phyloP scores from a whole-genome alignment of 2,797 vertebrate genomes.

The Xiphorhynchus erythropygius region DNA sequence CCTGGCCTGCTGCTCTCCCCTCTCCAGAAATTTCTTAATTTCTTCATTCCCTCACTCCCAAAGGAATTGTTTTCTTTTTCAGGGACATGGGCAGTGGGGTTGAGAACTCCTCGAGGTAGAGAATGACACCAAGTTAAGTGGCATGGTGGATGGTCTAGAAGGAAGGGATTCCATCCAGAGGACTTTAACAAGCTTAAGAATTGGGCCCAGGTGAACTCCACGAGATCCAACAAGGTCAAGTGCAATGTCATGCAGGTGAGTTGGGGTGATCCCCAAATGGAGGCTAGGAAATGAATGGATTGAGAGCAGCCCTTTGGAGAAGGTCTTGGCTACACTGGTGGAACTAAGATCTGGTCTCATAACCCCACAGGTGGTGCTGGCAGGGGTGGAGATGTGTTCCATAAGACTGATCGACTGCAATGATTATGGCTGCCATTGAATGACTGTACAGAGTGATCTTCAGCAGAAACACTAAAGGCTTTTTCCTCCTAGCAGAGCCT shows the following conservation, averaged over 20 bases:
- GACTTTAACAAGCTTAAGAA: neutral
- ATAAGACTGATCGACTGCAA: neutral
- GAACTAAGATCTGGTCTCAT: neutral
- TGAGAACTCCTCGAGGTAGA: neutral
- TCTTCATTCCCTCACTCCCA: neutral
- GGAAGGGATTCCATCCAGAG: neutral
- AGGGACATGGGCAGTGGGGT: rapidly evolving
- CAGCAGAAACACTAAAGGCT: neutral
- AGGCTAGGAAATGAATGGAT: neutral
- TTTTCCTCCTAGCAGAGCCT: neutral
- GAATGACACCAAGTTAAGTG: neutral
- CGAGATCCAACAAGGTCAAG: neutral
- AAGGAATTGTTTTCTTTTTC: rapidly evolving
- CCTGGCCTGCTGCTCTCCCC: neutral
- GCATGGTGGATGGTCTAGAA: neutral
- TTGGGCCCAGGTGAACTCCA: rapidly evolving
- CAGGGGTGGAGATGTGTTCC: neutral
- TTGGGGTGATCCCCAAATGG: rapidly evolving
- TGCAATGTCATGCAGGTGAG: rapidly evolving
- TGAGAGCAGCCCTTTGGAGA: neutral
- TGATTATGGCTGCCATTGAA: neutral
- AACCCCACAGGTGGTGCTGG: neutral
- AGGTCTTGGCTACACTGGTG: neutral
- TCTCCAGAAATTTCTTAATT: neutral
- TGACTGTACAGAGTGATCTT: neutral